Base-by-base conservation (phyloP, 2,888 invertebrate genomes). In the Drosophila austrosaltans region DNA sequence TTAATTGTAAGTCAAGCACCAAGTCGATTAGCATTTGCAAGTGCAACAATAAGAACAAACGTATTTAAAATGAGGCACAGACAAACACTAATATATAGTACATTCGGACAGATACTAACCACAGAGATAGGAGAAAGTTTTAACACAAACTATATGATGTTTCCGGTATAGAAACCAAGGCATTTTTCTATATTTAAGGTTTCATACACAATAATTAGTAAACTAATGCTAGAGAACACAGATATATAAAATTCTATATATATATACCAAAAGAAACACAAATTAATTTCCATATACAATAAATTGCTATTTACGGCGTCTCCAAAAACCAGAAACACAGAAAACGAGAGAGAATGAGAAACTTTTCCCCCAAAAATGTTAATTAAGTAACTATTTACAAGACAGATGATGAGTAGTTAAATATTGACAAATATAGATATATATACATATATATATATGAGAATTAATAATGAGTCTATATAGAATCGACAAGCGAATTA, bases 341-440 rank as follows among this genome's bases (percentile, higher is more conserved):
- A 48, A 44, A 16, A 44, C 16, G 30, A 63, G 59, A 57, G 69
- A 66, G 59, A 78, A 48, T 63, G 48, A 63, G 54, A 63, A 79
- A 66, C 64, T 79, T 72, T 76, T 73, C 73, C 63, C 66, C 66
- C 36, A 66, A 69, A 77, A 72, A 74, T 78, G 72, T 86, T 83
- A 73, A 76, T 81, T 81, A 89, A 89, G 78, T 72, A 72, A 82
- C 89, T 88, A 89, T 84, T 90, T 87, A 90, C 85, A 87, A 86
- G 36, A 69, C 81, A 79, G 71, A 77, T 79, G 65, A 71, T 30
- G 69, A 70, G 76, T 78, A 82, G 88, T 85, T 85, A 79, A 87
- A 87, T 84, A 89, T 87, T 87, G 76, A 74, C 44, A 75, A 44
- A 61, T 61, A 72, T 66, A 75, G 65, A 77, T 76, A 72, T 65